Percentiles rank a stretch among this genome's conserved stretches.
Evolutionary conservation across 2,797 vertebrate species (phyloP).

Genomic region (Cercopithecus neglectus): DNA sequence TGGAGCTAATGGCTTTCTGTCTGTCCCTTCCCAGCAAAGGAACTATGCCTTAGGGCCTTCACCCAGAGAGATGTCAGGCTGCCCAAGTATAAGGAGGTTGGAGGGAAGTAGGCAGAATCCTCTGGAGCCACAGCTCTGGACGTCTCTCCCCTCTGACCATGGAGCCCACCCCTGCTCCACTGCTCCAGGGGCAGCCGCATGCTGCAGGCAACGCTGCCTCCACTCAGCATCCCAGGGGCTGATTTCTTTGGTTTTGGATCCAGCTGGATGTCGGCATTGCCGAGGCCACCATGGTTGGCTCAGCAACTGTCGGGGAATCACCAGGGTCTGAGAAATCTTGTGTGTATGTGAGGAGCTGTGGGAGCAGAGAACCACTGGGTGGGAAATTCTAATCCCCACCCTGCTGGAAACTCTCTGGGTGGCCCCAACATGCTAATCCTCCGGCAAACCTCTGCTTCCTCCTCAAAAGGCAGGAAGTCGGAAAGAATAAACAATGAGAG

Average conservation of each 20-base stretch:
- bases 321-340: neutral
- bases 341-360: neutral
- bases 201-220: neutral
- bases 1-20: neutral
- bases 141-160: neutral
- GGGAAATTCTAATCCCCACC: conserved; percentile 38
- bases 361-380: conserved; percentile 21
- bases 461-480: conserved; percentile 31
- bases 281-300: conserved; percentile 58
- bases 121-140: neutral
- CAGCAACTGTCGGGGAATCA: neutral
- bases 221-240: conserved; percentile 14
- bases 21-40: neutral
- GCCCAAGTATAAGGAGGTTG: neutral
- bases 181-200: neutral
- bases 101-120: neutral
- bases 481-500: conserved; percentile 55
- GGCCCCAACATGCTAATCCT: conserved; percentile 55
- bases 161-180: neutral
- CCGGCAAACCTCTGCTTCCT: conserved; percentile 57
- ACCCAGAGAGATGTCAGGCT: neutral
- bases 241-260: neutral
- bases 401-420: conserved; percentile 62
- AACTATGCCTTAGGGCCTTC: neutral
- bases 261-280: neutral